These are phyloP conservation scores for Montipora cactus DNA, from an alignment of 64 coral and sea anemone species.

Conservation along the genomic window DNA sequence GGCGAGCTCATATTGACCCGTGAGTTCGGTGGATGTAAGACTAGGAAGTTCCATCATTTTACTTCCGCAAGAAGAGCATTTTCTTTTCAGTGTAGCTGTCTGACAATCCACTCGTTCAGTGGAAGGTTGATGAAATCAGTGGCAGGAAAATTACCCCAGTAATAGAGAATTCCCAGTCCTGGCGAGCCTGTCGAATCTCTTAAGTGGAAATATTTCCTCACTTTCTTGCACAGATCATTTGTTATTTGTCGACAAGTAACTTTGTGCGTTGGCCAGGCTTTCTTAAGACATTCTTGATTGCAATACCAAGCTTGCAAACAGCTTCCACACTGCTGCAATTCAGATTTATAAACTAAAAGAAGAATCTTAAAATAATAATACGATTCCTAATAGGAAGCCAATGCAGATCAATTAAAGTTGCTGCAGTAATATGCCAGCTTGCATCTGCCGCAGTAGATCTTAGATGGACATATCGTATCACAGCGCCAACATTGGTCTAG, in stretches of 20 bases:
- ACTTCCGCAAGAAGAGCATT: too few species aligned
- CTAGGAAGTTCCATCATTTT: too few species aligned
- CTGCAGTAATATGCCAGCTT: conserved; percentile 69
- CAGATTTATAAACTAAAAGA: too few species aligned
- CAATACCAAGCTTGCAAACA: conserved; percentile 68
- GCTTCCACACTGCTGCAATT: conserved; percentile 28
- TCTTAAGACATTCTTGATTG: conserved; percentile 9
- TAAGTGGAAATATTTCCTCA: background rate
- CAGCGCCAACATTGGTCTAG: conserved; percentile 52
- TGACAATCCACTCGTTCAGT: too few species aligned
- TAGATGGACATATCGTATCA: background rate
- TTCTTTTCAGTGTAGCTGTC: too few species aligned
- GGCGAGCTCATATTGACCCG: too few species aligned
- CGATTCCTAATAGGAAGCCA: too few species aligned
- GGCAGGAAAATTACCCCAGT: conserved; percentile 66
- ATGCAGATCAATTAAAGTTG: too few species aligned
- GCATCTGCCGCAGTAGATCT: conserved; percentile 40
- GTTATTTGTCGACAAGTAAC: background rate
- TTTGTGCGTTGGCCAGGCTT: conserved; percentile 46
- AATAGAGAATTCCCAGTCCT: background rate
- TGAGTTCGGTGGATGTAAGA: too few species aligned
- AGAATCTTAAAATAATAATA: too few species aligned
- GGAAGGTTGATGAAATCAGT: conserved; percentile 48
- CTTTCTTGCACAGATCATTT: background rate
- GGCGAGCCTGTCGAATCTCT: background rate